Percentiles rank a stretch among this genome's conserved stretches.
These are phyloP conservation scores for Corvus cornix DNA, from an alignment of 2,113 vertebrate species.

Conservation along the genomic window DNA sequence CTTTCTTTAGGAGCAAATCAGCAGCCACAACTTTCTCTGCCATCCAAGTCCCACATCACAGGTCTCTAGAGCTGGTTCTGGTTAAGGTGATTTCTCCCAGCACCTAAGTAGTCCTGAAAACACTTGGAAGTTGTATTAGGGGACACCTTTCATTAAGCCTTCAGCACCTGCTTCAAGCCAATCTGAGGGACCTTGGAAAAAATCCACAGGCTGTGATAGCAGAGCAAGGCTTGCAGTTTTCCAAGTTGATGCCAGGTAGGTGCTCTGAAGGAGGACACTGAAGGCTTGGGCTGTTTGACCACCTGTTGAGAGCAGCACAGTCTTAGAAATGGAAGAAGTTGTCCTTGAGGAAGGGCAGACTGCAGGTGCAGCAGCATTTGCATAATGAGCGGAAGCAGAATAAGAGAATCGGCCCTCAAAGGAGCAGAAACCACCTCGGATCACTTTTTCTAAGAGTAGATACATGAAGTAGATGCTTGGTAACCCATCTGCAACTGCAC, in stretches of 20 bases:
- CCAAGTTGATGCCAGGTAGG: not conserved
- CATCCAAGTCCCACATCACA: not conserved
- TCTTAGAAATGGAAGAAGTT: not conserved
- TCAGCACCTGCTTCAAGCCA: not conserved
- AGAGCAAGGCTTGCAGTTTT: not conserved
- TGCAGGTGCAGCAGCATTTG: not conserved
- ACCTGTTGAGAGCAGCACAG: not conserved
- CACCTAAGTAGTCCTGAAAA: not conserved
- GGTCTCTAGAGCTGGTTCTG: not conserved
- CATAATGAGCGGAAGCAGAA: not conserved
- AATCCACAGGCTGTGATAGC: accelerated
- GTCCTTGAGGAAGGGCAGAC: not conserved
- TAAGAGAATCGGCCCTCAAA: not conserved
- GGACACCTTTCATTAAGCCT: not conserved
- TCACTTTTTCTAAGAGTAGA: not conserved
- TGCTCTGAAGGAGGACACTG: not conserved
- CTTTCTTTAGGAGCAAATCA: not conserved
- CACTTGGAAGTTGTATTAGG: not conserved
- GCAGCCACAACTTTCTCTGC: not conserved
- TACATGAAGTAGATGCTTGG: not conserved
- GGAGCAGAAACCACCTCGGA: not conserved
- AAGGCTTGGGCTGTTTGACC: not conserved
- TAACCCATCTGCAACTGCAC: not conserved
- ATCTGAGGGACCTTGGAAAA: not conserved
- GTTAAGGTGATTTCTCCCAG: not conserved